Conservation (phyloP, 2,113 vertebrate genomes). For the Lanius ludovicianus region DNA sequence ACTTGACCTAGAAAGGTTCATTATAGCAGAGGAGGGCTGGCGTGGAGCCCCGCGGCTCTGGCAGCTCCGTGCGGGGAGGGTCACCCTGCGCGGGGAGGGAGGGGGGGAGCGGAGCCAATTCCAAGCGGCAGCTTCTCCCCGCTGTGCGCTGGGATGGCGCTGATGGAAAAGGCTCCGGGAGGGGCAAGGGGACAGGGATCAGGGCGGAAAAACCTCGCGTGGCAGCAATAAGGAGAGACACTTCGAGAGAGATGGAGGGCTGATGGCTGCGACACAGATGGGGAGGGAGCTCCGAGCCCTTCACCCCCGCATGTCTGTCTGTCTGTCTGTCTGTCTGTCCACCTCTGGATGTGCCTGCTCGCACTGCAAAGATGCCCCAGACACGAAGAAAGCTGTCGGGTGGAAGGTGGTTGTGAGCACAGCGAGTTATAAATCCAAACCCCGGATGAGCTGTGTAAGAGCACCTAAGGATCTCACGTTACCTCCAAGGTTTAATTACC, state of each 20-base stretch:
- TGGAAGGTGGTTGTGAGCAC: neutral
- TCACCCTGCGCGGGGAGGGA: neutral
- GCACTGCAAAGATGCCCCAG: neutral
- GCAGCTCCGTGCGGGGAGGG: neutral
- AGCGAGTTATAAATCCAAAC: neutral
- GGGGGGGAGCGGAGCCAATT: neutral
- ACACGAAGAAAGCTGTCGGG: neutral
- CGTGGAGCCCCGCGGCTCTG: neutral
- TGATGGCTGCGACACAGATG: rapidly evolving
- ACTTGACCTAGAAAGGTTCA: neutral
- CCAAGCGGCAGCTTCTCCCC: neutral
- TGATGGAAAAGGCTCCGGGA: neutral
- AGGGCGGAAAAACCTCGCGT: neutral
- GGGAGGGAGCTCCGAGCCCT: neutral
- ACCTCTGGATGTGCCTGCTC: neutral
- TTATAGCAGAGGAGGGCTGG: neutral
- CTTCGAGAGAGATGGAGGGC: neutral
- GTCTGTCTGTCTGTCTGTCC: neutral
- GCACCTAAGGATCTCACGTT: neutral
- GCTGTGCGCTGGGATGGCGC: rapidly evolving
- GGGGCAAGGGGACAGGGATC: neutral
- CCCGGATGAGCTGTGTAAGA: neutral
- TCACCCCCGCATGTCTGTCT: rapidly evolving
- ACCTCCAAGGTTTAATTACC: slow-evolving; percentile 19
- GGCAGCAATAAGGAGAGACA: neutral